Conservation (phyloP, 2,113 vertebrate species). For the Rhinolophus ferrumequinum region DNA sequence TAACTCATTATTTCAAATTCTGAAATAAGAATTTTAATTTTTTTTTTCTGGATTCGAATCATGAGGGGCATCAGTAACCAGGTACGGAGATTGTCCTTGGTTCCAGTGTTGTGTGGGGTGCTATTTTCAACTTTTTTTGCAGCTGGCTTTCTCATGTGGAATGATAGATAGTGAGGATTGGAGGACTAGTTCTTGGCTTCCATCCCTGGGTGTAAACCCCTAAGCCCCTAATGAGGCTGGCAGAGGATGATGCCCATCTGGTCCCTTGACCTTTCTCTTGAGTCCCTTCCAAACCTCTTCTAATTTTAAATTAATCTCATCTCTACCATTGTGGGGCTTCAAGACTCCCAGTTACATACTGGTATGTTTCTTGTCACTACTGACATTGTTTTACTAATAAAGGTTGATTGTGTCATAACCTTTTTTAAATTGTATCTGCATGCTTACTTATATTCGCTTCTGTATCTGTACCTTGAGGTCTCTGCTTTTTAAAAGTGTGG, state of each 20-base stretch:
- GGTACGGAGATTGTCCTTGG: neutral
- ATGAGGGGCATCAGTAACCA: neutral
- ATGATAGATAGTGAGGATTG: neutral
- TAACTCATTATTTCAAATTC: slow-evolving; percentile 52
- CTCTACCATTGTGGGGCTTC: neutral
- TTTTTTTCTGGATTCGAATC: neutral
- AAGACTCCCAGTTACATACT: neutral
- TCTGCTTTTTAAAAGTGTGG: neutral
- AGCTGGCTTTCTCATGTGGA: neutral
- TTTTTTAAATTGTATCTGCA: neutral
- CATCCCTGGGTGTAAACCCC: neutral
- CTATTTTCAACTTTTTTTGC: neutral
- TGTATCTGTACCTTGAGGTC: neutral
- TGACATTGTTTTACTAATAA: slow-evolving; percentile 2
- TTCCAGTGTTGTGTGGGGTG: neutral
- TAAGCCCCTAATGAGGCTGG: neutral
- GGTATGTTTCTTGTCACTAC: neutral
- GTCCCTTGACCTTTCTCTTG: neutral
- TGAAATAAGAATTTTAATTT: neutral
- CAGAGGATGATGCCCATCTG: neutral
- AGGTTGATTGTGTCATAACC: neutral
- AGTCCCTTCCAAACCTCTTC: neutral
- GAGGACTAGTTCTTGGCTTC: neutral
- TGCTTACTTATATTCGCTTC: neutral
- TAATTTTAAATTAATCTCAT: neutral